phyloP scores from a whole-genome alignment of 2,888 invertebrate genomes.

The Spisula subtruncata region DNA sequence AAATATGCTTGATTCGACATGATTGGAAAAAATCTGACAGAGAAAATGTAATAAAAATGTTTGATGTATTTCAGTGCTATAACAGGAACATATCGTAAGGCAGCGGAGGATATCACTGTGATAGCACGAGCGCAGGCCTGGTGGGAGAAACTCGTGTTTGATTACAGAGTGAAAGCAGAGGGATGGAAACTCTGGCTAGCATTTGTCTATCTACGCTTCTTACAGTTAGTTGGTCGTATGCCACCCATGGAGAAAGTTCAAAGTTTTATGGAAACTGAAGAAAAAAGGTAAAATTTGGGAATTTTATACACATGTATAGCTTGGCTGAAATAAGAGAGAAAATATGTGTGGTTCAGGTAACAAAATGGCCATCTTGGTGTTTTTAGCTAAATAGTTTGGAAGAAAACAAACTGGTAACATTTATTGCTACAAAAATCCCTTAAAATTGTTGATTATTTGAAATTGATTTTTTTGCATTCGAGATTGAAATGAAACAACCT shows the following conservation, averaged over 20 bases:
- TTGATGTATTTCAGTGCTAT: slow-evolving; percentile 80
- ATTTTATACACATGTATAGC: neutral
- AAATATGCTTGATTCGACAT: too few relatives aligned
- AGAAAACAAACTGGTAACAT: too few relatives aligned
- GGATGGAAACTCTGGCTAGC: slow-evolving; percentile 79
- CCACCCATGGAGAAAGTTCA: slow-evolving; percentile 80
- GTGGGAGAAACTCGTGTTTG: slow-evolving; percentile 82
- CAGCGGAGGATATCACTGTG: slow-evolving; percentile 67
- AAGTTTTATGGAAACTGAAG: slow-evolving; percentile 77
- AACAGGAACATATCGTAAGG: slow-evolving; percentile 78
- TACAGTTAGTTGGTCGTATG: slow-evolving; percentile 80
- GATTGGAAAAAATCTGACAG: too few relatives aligned
- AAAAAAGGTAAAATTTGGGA: slow-evolving; percentile 75
- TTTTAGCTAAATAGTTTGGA: too few relatives aligned
- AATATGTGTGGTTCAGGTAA: too few relatives aligned
- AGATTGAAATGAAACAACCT: too few relatives aligned
- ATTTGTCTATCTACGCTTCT: slow-evolving; percentile 76
- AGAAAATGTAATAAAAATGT: too few relatives aligned
- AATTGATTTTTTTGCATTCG: too few relatives aligned
- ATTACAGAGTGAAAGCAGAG: slow-evolving; percentile 80
- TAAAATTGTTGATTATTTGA: too few relatives aligned
- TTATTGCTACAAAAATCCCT: too few relatives aligned
- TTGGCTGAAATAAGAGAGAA: neutral
- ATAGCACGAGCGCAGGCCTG: slow-evolving; percentile 73
- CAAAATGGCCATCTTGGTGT: too few relatives aligned